Conservation (phyloP, 2,888 invertebrate species). For the Liopterus haemorrhoidalis region DNA sequence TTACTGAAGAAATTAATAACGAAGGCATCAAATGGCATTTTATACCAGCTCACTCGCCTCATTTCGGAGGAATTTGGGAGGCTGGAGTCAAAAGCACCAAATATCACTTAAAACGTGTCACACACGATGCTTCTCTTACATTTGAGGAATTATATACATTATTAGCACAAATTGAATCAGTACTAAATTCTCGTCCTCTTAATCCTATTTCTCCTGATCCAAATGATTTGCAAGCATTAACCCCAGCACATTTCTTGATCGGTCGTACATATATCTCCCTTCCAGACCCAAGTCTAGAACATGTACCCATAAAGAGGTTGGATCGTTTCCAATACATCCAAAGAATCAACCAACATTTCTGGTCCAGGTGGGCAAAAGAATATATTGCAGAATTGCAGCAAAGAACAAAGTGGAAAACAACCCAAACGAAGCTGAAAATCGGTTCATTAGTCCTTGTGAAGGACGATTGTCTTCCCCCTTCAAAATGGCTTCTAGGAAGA, state of each 20-base stretch:
- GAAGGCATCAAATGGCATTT: slow-evolving; percentile 8
- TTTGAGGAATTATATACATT: slow-evolving; percentile 1
- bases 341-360: slow-evolving; percentile 26
- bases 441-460: slow-evolving; percentile 23
- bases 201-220: slow-evolving; percentile 8
- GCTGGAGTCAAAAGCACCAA: slow-evolving; percentile 6
- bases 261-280: slow-evolving; percentile 22
- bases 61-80: slow-evolving; percentile 11
- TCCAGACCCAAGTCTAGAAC: too few species aligned
- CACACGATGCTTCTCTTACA: slow-evolving; percentile 2
- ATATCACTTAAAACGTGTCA: slow-evolving; percentile 10
- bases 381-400: slow-evolving; percentile 30
- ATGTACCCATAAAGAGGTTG: slow-evolving; percentile 18
- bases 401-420: slow-evolving; percentile 27
- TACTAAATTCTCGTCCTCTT: slow-evolving; percentile 8
- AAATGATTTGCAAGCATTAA: slow-evolving; percentile 23
- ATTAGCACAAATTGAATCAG: slow-evolving; percentile 5
- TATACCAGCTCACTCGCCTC: slow-evolving; percentile 8
- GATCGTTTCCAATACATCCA: too few species aligned
- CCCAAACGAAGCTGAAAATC: neutral
- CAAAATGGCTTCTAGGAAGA: slow-evolving; percentile 24
- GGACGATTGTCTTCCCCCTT: slow-evolving; percentile 24
- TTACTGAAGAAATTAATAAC: neutral
- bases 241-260: slow-evolving; percentile 37
- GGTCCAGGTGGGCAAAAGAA: slow-evolving; percentile 29